These are phyloP conservation scores for Columba guinea DNA, from an alignment of 2,797 vertebrate species.

Conservation along the genomic window DNA sequence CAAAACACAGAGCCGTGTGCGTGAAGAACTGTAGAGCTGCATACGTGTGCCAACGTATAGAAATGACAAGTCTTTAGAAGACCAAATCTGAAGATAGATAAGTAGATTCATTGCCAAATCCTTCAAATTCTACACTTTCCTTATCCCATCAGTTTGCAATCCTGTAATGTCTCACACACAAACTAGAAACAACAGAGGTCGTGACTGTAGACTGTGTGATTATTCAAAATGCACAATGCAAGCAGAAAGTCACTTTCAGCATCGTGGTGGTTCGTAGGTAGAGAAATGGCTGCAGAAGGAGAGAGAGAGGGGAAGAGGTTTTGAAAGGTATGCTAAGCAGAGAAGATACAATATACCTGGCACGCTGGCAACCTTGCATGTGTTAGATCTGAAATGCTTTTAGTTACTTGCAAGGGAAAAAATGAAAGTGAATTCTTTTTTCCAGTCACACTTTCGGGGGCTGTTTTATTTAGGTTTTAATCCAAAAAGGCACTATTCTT, in stretches of 20 bases:
- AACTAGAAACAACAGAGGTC: neutral
- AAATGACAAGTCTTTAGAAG: neutral
- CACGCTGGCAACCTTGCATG: neutral
- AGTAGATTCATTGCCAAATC: neutral
- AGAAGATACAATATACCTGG: neutral
- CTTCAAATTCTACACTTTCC: neutral
- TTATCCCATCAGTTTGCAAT: neutral
- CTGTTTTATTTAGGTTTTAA: neutral
- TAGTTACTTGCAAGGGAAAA: neutral
- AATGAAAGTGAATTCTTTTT: neutral
- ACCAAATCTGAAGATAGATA: neutral
- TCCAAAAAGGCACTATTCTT: neutral
- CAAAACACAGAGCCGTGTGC: neutral
- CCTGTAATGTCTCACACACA: neutral
- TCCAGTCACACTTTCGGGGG: neutral
- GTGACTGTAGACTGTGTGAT: neutral
- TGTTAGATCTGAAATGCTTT: neutral
- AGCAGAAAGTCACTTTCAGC: neutral
- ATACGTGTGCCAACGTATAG: neutral
- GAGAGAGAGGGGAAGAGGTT: neutral
- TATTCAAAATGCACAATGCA: neutral
- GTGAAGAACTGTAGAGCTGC: neutral
- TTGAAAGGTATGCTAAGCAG: neutral
- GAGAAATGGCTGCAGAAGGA: neutral
- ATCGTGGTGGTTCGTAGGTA: neutral